Evolutionary conservation across 2,113 vertebrate species (phyloP).

Genomic region (Cygnus atratus): DNA sequence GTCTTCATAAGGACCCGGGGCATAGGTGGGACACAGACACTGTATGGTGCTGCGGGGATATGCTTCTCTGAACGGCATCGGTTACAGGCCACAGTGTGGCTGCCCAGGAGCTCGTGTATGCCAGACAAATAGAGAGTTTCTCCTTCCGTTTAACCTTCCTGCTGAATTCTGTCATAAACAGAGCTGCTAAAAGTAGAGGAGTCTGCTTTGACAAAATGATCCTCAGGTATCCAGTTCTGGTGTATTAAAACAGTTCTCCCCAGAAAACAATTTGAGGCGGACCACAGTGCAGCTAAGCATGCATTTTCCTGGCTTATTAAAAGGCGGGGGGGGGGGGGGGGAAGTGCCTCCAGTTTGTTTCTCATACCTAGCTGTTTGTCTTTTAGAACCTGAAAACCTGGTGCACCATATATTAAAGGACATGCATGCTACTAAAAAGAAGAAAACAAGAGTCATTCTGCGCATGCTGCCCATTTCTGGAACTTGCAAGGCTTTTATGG

Average conservation of each 20-base stretch:
- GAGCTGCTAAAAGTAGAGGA: not conserved
- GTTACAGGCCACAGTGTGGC: rapidly evolving
- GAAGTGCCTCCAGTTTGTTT: not conserved
- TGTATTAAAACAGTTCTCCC: not conserved
- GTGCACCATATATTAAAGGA: slow-evolving; percentile 93
- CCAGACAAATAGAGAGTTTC: not conserved
- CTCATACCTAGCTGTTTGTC: not conserved
- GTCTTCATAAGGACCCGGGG: slow-evolving; percentile 92
- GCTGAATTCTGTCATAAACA: not conserved
- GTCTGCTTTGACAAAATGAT: not conserved
- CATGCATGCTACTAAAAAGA: slow-evolving; percentile 90
- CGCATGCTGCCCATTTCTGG: slow-evolving; percentile 93
- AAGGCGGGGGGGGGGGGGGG: not conserved
- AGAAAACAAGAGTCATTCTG: slow-evolving; percentile 90
- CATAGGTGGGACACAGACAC: slow-evolving; percentile 76
- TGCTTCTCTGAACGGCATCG: not conserved
- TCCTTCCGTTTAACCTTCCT: not conserved
- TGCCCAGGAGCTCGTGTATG: rapidly evolving
- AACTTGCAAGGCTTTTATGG: slow-evolving; percentile 91
- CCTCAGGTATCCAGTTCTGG: not conserved
- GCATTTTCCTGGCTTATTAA: not conserved
- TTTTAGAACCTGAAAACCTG: slow-evolving; percentile 87
- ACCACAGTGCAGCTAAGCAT: not conserved
- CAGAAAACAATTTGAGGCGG: not conserved
- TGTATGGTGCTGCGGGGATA: not conserved